Evolutionary conservation across 1,140 invertebrate species (phyloP).

Genomic region (Hestina assimilis): DNA sequence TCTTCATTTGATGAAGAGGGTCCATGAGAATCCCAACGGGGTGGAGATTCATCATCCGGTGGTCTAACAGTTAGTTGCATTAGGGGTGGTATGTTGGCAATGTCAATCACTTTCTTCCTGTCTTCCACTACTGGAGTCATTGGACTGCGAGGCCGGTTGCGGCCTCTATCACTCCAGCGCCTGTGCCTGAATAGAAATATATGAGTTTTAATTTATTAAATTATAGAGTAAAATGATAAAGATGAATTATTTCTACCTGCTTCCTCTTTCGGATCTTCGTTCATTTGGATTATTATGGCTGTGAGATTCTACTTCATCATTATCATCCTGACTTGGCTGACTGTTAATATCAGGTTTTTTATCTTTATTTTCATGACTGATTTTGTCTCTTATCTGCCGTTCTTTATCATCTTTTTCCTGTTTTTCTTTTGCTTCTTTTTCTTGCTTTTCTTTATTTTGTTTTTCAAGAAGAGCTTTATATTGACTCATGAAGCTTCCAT

Average conservation of each 20-base stretch:
- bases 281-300: constrained; percentile 12
- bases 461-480: constrained; percentile 80
- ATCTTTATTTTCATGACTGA: constrained; percentile 34
- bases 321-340: constrained; percentile 22
- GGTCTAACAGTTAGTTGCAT: constrained; percentile 61
- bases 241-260: constrained; percentile 15
- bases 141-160: constrained; percentile 53
- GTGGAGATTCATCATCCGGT: constrained; percentile 38
- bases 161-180: constrained; percentile 56
- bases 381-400: constrained; percentile 39
- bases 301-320: constrained; percentile 21
- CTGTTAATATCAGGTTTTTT: constrained; percentile 29
- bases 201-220: not conserved
- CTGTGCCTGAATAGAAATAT: no score
- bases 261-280: constrained; percentile 16
- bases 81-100: constrained; percentile 51
- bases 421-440: constrained; percentile 53
- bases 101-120: constrained; percentile 47
- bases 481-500: constrained; percentile 89
- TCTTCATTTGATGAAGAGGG: constrained; percentile 25
- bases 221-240: not conserved
- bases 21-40: constrained; percentile 16
- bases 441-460: constrained; percentile 62
- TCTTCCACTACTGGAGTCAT: constrained; percentile 56
- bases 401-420: constrained; percentile 39